Percentiles rank a stretch among this genome's conserved stretches.
Evolutionary conservation across 2,888 invertebrate species (phyloP).

Genomic region (Drosophila lacicola): DNA sequence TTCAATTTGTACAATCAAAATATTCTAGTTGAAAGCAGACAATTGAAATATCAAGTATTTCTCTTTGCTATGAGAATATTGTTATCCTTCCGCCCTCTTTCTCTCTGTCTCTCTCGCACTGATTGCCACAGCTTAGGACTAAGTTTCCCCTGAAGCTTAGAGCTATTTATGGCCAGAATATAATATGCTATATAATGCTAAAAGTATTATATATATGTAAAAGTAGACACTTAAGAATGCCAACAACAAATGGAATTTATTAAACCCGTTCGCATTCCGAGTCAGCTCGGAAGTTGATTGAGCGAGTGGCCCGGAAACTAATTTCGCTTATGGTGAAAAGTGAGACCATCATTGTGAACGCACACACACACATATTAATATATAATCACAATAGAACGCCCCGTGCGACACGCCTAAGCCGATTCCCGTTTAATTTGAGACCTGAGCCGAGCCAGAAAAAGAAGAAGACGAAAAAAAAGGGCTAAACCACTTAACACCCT

Average conservation of each 20-base stretch:
- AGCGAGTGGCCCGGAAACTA: constrained; percentile 55
- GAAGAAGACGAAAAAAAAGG: constrained; percentile 50
- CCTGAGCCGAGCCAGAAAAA: constrained; percentile 19
- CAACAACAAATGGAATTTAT: neutral
- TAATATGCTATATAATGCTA: too few relatives aligned
- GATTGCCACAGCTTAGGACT: too few relatives aligned
- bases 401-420: constrained; percentile 75
- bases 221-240: neutral
- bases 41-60: too few relatives aligned
- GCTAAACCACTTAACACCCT: constrained; percentile 82
- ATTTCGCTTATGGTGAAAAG: constrained; percentile 59
- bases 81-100: too few relatives aligned
- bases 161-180: too few relatives aligned
- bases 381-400: constrained; percentile 82
- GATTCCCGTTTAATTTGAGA: constrained; percentile 77
- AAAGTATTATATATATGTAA: too few relatives aligned
- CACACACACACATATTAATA: neutral
- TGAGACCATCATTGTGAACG: constrained; percentile 42
- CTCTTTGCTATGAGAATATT: too few relatives aligned
- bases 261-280: neutral
- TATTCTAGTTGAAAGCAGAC: too few relatives aligned
- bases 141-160: too few relatives aligned
- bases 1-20: too few relatives aligned
- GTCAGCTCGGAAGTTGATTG: constrained; percentile 14
- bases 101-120: too few relatives aligned